phyloP scores from a whole-genome alignment of 2,888 invertebrate species.

The Cinara cedri region DNA sequence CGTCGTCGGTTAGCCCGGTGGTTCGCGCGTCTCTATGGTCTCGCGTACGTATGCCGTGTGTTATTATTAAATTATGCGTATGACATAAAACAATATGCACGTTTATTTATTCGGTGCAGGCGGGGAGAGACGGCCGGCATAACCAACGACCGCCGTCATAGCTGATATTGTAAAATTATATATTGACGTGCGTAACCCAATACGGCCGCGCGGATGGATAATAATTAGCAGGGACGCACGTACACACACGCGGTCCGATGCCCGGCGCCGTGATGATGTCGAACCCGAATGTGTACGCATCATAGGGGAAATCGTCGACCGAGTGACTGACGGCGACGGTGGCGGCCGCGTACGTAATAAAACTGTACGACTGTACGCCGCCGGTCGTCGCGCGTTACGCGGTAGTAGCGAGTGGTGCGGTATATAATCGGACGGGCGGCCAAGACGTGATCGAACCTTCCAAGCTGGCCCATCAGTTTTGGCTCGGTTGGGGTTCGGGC shows the following conservation, averaged over 20 bases:
- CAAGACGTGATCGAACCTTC: conserved; percentile 43
- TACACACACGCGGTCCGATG: background rate
- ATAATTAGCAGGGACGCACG: too few species aligned
- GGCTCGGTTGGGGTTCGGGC: conserved; percentile 71
- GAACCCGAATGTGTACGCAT: background rate
- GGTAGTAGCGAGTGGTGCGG: background rate
- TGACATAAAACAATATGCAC: background rate
- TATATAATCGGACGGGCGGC: conserved; percentile 42
- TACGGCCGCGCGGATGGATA: too few species aligned
- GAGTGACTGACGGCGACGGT: background rate
- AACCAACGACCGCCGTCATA: too few species aligned
- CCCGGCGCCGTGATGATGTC: background rate
- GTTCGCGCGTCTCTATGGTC: too few species aligned
- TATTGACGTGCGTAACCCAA: too few species aligned
- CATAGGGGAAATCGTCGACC: background rate
- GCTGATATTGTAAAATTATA: too few species aligned
- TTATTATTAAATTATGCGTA: background rate
- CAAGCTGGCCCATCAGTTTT: conserved; percentile 86
- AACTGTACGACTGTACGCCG: too few species aligned
- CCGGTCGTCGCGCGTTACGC: too few species aligned
- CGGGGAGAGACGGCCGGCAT: too few species aligned
- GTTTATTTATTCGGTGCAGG: too few species aligned
- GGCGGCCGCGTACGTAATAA: conserved; percentile 2
- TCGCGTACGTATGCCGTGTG: background rate
- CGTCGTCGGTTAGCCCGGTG: background rate